phyloP scores from a whole-genome alignment of 2,797 vertebrate genomes.

The Sternarchorhynchus goeldii region DNA sequence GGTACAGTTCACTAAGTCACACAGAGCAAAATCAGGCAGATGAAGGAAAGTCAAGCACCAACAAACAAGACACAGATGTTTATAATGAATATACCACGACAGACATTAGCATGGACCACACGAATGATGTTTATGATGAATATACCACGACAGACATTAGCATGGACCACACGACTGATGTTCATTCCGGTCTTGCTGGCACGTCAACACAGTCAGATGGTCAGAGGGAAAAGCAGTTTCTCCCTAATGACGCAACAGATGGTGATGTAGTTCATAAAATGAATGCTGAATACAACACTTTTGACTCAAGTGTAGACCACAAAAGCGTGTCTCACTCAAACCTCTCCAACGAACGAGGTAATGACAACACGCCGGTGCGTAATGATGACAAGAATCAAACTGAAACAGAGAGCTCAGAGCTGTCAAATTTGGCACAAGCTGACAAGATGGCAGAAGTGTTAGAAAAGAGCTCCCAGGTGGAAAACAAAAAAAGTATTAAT shows the following conservation, averaged over 20 bases:
- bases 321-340: background rate
- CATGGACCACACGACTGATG: background rate
- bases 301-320: background rate
- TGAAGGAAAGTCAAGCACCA: background rate
- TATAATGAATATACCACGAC: background rate
- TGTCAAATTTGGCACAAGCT: background rate
- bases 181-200: background rate
- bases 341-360: background rate
- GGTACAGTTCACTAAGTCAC: background rate
- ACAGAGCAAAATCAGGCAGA: background rate
- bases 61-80: background rate
- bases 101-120: background rate
- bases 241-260: background rate
- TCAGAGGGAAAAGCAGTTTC: background rate
- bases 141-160: background rate
- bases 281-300: background rate
- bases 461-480: background rate
- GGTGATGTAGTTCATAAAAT: background rate
- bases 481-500: slow-evolving; percentile 16
- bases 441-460: background rate
- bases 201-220: background rate
- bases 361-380: background rate
- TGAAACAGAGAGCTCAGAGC: background rate
- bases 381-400: background rate
- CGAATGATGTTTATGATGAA: background rate